Conservation (phyloP, 2,113 vertebrate species). For the Myocastor coypus region DNA sequence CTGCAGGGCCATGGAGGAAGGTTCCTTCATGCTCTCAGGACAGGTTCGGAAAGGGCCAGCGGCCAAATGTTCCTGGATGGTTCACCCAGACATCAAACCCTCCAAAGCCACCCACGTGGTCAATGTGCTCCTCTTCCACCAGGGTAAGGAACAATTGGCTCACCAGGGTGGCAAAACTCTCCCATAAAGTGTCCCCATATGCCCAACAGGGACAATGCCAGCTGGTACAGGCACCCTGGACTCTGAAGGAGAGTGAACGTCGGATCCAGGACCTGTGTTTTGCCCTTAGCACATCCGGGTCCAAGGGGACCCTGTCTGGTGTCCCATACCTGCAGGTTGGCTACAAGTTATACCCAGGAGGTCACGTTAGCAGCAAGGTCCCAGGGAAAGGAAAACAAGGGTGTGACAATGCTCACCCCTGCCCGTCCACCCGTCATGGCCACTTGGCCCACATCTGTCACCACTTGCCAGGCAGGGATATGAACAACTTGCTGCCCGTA, state of each 20-base stretch:
- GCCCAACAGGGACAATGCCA: not conserved
- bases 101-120: not conserved
- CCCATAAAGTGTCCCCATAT: not conserved
- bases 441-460: not conserved
- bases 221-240: not conserved
- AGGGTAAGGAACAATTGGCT: not conserved
- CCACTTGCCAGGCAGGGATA: not conserved
- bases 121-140: fast-evolving
- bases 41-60: not conserved
- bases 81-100: not conserved
- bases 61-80: not conserved
- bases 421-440: not conserved
- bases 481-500: not conserved
- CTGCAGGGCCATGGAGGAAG: not conserved
- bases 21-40: not conserved
- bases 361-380: not conserved
- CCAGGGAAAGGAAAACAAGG: fast-evolving
- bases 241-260: not conserved
- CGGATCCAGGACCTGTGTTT: not conserved
- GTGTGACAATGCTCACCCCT: not conserved
- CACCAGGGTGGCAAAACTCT: not conserved
- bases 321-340: not conserved
- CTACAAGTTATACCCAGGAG: not conserved
- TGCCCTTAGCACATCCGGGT: not conserved
- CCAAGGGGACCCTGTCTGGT: not conserved